phyloP scores from a whole-genome alignment of 92 coral and sea anemone species.

The Blastomussa wellsi region DNA sequence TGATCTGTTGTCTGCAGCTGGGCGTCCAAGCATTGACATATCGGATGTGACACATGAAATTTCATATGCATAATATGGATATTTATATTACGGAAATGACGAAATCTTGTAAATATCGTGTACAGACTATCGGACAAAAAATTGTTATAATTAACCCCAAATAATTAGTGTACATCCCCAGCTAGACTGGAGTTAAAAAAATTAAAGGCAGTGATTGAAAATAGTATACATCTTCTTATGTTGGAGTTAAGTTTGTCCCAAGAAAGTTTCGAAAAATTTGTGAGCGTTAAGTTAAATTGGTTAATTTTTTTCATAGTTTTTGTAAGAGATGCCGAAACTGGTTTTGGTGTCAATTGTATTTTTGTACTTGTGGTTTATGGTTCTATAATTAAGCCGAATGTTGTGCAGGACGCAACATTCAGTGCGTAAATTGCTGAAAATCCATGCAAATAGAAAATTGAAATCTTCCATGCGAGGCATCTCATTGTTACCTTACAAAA shows the following conservation, averaged over 20 bases:
- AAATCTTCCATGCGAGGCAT: not conserved
- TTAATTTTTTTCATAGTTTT: conserved; percentile 20
- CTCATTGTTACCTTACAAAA: not conserved
- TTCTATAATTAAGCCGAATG: not conserved
- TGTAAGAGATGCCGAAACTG: not conserved
- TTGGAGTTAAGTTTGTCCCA: not conserved
- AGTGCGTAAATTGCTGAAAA: not conserved
- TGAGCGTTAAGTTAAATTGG: not conserved
- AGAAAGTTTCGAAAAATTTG: not conserved
- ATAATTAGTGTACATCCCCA: not conserved
- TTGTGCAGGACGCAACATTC: conserved; percentile 24
- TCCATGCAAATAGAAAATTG: not conserved
- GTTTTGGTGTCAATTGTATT: conserved; percentile 1
- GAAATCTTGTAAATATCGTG: conserved; percentile 25
- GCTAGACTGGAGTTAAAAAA: not conserved
- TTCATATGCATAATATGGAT: not conserved
- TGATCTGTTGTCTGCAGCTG: not conserved
- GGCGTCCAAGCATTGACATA: not conserved
- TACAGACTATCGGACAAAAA: not conserved
- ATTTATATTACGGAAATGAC: not conserved
- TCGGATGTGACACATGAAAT: conserved; percentile 16
- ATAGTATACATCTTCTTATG: conserved; percentile 25
- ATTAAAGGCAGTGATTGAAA: not conserved
- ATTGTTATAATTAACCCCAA: not conserved
- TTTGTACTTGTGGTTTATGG: not conserved